These are phyloP conservation scores for Drosophila tristis DNA, from an alignment of 1,140 invertebrate species.

Conservation along the genomic window DNA sequence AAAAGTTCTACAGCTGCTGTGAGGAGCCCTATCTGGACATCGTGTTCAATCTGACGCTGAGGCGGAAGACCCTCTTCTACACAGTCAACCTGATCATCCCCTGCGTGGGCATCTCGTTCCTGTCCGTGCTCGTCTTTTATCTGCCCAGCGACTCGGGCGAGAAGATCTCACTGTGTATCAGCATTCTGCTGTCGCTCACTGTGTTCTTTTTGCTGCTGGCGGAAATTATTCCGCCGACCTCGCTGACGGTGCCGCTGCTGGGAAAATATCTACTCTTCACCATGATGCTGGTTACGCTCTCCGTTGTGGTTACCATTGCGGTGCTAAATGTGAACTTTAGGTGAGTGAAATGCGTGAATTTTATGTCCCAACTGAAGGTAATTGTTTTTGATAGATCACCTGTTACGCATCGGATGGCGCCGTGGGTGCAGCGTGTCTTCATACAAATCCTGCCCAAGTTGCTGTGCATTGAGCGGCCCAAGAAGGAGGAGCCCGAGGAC, in stretches of 20 bases:
- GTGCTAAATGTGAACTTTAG: conserved; percentile 99
- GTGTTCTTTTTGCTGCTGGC: conserved; percentile 99
- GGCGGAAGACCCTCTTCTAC: conserved; percentile 98
- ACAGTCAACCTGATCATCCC: conserved; percentile 98
- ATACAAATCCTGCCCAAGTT: conserved; percentile 95
- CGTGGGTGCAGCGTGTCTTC: conserved; percentile 95
- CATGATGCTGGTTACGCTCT: conserved; percentile 99
- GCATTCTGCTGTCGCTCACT: conserved; percentile 98
- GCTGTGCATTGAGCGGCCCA: conserved; percentile 93
- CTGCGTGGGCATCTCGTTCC: conserved; percentile 97
- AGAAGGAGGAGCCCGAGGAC: conserved; percentile 89
- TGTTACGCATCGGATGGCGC: conserved; percentile 97
- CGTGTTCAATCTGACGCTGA: conserved; percentile 98
- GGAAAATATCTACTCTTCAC: conserved; percentile 99
- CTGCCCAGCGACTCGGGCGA: conserved; percentile 99
- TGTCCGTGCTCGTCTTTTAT: conserved; percentile 99
- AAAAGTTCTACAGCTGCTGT: conserved; percentile 95
- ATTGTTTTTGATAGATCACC: conserved; percentile 87
- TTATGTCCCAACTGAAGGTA: not conserved
- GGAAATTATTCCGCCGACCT: conserved; percentile 99
- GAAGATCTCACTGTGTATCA: conserved; percentile 98
- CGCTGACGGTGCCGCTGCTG: conserved; percentile 97
- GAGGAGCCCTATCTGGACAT: conserved; percentile 97
- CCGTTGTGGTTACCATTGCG: conserved; percentile 98
- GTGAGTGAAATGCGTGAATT: conserved; percentile 35